Conservation (phyloP, 2,888 invertebrate species). For the Mayetiola destructor region DNA sequence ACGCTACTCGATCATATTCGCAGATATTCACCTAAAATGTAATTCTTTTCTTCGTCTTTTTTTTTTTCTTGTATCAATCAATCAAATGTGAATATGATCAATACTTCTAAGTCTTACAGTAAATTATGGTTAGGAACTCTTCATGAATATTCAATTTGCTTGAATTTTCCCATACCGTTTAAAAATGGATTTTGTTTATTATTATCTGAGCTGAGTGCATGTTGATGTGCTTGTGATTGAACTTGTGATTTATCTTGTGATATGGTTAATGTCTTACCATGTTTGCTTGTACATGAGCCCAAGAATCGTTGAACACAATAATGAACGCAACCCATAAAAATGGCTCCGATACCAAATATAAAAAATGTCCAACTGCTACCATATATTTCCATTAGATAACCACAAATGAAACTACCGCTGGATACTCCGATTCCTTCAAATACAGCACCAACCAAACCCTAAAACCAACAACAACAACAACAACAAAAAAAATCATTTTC, state of each 20-base stretch:
- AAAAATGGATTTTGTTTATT: neutral
- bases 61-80: too few relatives aligned
- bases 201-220: neutral
- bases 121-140: neutral
- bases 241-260: neutral
- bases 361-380: conserved; percentile 56
- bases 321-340: conserved; percentile 46
- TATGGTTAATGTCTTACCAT: neutral
- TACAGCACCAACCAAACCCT: conserved; percentile 72
- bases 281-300: neutral
- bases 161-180: neutral
- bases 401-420: conserved; percentile 64
- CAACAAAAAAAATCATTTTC: neutral
- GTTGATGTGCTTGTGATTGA: neutral
- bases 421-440: conserved; percentile 80
- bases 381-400: conserved; percentile 46
- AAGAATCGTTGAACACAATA: conserved; percentile 38
- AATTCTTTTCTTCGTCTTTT: too few relatives aligned
- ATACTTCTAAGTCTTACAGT: too few relatives aligned
- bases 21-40: too few relatives aligned
- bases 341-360: conserved; percentile 53
- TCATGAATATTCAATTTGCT: neutral
- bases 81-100: too few relatives aligned
- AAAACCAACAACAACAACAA: conserved; percentile 23
- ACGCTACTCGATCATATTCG: too few relatives aligned